Evolutionary conservation across 2,113 vertebrate genomes (phyloP), one percentile per base, ranked within the genome.

Genomic region (Murina feae): DNA sequence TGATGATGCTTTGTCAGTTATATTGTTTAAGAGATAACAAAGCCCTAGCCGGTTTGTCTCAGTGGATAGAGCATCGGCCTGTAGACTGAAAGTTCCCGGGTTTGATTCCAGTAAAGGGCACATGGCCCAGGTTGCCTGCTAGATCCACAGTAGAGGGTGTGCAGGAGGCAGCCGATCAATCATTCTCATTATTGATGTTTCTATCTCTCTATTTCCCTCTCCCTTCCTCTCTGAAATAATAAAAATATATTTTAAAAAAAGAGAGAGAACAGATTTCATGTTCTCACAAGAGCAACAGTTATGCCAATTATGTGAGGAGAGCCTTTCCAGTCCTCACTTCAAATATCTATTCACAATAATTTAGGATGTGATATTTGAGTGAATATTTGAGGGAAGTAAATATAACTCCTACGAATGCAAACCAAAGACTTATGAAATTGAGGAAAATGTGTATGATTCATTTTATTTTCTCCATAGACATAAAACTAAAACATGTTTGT

Each of bases 191-290:
- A 60, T 25, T 25, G 58, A 60, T 60, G 58, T 60, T 60, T 60
- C 25, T 60, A 28, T 60, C 23, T 60, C 58, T 60, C 49, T n/a
- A n/a, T n/a, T n/a, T 49, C 13, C 49, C 49, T 49, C 49, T 49
- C 23, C 8, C 58, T 60, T 60, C 58, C 58, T 60, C 58, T 28
- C 58, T 60, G 58, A 60, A 60, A 60, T 60, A 60, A 60, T 60
- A 60, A 25, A 60, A 60, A 60, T 5, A 60, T 28, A 28, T 58
- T 58, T 25, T 58, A 10, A 9, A 58, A 60, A 60, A 60, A 60
- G 58, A 60, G 47, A 94, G 37, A 95, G 60, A 86, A 74, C 14
- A 96, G n/a, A 82, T 79, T 35, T 95, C 78, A 55, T 30, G 49
- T 85, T 82, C 21, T 71, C 72, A 88, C 23, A 82, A 90, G 72